These are phyloP conservation scores for Myotis lucifugus DNA, from an alignment of 2,113 vertebrate species.

Conservation along the genomic window DNA sequence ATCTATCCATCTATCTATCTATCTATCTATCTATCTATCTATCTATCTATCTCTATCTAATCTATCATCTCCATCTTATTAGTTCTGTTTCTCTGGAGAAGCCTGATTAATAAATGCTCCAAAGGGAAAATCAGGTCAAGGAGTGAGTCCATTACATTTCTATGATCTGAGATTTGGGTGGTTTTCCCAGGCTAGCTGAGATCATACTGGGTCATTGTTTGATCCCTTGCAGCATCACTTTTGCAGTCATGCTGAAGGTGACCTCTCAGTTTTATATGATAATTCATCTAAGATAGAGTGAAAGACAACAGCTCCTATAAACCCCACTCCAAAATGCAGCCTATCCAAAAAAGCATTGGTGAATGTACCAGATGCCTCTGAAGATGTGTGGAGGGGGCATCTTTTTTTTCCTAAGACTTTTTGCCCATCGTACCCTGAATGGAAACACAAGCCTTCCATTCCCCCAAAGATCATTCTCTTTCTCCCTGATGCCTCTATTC, in stretches of 20 bases:
- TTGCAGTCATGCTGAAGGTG: not conserved
- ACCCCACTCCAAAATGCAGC: not conserved
- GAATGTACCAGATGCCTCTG: not conserved
- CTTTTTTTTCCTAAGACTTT: not conserved
- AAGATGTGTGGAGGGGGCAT: not conserved
- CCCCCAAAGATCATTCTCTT: not conserved
- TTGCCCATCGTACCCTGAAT: not conserved
- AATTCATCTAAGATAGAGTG: not conserved
- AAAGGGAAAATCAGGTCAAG: not conserved
- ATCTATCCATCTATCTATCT: too few relatives aligned
- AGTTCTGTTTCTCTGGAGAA: too few relatives aligned
- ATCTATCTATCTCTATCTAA: too few relatives aligned
- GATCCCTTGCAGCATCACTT: not conserved
- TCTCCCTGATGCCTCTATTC: not conserved
- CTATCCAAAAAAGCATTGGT: not conserved
- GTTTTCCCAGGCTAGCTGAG: not conserved
- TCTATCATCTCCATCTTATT: too few relatives aligned
- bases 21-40: too few relatives aligned
- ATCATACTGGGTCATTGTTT: not conserved
- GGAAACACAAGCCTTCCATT: not conserved
- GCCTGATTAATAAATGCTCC: not conserved
- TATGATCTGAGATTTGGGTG: not conserved
- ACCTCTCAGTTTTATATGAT: not conserved
- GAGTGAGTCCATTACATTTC: not conserved
- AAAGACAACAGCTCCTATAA: not conserved